A percentile compares a stretch with the other conserved stretches of the same genome.
These are phyloP conservation scores for Diorhabda elongata DNA, from an alignment of 1,140 invertebrate genomes.

Conservation along the genomic window DNA sequence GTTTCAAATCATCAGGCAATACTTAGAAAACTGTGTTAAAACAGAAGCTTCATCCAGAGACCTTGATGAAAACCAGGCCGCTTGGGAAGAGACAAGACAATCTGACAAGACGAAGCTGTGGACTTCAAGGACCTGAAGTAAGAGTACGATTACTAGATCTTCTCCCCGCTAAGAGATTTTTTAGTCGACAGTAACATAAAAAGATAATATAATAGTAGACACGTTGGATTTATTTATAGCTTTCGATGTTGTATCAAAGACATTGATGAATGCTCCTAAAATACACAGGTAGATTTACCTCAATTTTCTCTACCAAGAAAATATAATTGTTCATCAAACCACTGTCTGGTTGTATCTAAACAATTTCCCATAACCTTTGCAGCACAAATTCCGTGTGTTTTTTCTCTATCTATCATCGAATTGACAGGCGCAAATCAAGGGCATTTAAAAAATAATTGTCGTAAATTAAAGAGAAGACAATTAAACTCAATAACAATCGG, in stretches of 20 bases:
- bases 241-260: background rate
- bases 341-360: background rate
- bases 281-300: background rate
- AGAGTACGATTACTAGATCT: too few relatives aligned
- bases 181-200: too few relatives aligned
- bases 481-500: slow-evolving; percentile 23
- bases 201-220: too few relatives aligned
- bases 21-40: too few relatives aligned
- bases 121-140: too few relatives aligned
- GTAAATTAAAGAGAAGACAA: slow-evolving; percentile 14
- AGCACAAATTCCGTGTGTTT: background rate
- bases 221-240: background rate
- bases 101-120: too few relatives aligned
- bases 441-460: slow-evolving; percentile 18
- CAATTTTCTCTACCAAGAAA: slow-evolving; percentile 3
- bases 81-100: too few relatives aligned
- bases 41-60: too few relatives aligned
- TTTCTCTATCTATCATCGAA: slow-evolving; percentile 23
- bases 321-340: background rate
- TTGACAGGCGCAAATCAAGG: slow-evolving; percentile 25
- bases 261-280: background rate
- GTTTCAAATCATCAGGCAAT: too few relatives aligned
- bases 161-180: too few relatives aligned
- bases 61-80: too few relatives aligned
- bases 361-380: background rate